Evolutionary conservation across 2,113 vertebrate genomes (phyloP).

Genomic region (Anarrhichthys ocellatus): DNA sequence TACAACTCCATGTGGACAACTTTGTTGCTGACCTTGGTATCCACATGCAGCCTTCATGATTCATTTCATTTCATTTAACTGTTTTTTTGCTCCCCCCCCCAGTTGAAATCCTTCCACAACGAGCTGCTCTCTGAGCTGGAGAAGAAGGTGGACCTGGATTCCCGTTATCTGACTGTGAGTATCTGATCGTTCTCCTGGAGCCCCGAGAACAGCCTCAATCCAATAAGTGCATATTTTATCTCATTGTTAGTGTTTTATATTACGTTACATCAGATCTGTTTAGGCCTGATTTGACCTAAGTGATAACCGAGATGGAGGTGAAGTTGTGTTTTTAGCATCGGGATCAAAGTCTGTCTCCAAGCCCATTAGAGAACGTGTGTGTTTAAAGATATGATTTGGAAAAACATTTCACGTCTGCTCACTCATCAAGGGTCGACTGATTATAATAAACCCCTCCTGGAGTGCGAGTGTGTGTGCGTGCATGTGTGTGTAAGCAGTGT

Average conservation of each 20-base stretch:
- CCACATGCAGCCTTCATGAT: not conserved
- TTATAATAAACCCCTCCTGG: conserved; percentile 59
- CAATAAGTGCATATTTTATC: conserved; percentile 2
- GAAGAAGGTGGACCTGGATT: conserved; percentile 98
- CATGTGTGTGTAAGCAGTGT: conserved; percentile 43
- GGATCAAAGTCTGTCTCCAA: conserved; percentile 30
- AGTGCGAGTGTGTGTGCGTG: conserved; percentile 11
- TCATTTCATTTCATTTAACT: not conserved
- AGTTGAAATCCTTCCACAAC: conserved; percentile 98
- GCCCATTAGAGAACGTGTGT: conserved; percentile 31
- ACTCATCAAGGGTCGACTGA: conserved; percentile 45
- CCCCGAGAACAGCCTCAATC: not conserved
- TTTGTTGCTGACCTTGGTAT: not conserved
- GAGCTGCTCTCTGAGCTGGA: conserved; percentile 96
- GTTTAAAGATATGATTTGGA: conserved; percentile 37
- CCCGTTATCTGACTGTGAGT: conserved; percentile 96
- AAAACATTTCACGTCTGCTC: conserved; percentile 53
- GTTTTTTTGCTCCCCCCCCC: conserved; percentile 24
- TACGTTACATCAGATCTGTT: conserved; percentile 3
- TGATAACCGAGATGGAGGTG: conserved; percentile 15
- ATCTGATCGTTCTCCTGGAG: conserved; percentile 9
- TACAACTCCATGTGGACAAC: not conserved
- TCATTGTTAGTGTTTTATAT: not conserved
- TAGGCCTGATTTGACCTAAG: conserved; percentile 12
- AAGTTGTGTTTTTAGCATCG: conserved; percentile 24